Evolutionary conservation across 2,113 vertebrate genomes (phyloP), one percentile per base, ranked within the genome.

Genomic region (Macaca mulatta): DNA sequence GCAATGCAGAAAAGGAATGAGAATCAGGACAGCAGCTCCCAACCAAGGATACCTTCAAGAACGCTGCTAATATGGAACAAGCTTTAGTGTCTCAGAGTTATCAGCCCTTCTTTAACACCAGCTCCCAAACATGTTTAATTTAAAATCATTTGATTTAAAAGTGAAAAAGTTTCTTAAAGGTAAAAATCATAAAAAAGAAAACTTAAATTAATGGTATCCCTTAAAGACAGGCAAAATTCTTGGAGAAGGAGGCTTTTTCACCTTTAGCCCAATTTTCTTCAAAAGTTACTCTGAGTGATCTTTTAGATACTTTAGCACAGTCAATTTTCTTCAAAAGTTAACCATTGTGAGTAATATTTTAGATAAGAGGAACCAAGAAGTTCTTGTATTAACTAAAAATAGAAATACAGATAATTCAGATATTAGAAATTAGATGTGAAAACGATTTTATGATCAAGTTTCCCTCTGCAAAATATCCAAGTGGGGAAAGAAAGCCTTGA

Each of bases 121-220:
- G 6, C 74, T 77, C 84, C 23, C 78, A 89, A 88, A 59, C 32
- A 87, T 69, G 16, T 14, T 69, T 90, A 86, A 38, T 90, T 97
- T 93, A 43, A 67, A 69, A 78, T 30, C n/a, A 78, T 75, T 81
- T 85, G 52, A 52, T 83, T 94, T 57, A 80, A 94, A 89, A 14
- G 75, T 48, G 35, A 55, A 43, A 55, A 93, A n/a, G 8, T 48
- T 40, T 35, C 57, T 84, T 81, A 78, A 67, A 55, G 75, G 72
- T 52, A 72, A 93, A 69, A 81, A 77, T 88, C 57, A 55, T 61
- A 89, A 72, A 93, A 93, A 92, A 67, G 50, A 55, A 90, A 61
- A 32, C 59, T 69, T 64, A 52, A 90, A 81, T 32, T 74, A 90
- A 75, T 48, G 20, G 38, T 82, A 17, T 80, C 38, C 61, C 61